A percentile compares a stretch with the other conserved stretches of the same genome.
Evolutionary conservation across 2,888 invertebrate species (phyloP).

Genomic region (Oligia fasciuncula): DNA sequence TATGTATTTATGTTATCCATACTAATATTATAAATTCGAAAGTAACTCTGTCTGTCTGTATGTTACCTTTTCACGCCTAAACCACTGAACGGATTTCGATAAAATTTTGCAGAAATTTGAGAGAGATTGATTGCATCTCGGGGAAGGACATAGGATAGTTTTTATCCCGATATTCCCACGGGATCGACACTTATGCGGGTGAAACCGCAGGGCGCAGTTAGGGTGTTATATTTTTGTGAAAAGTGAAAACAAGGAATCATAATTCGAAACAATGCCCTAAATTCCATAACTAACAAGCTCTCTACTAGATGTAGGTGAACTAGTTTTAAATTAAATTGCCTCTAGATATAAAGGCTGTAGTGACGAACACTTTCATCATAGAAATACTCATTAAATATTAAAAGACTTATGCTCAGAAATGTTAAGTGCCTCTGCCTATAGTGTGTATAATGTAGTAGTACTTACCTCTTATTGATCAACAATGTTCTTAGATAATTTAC

Average conservation of each 20-base stretch:
- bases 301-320: neutral
- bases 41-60: too few species aligned
- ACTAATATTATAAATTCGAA: too few species aligned
- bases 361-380: neutral
- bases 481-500: slow-evolving; percentile 27
- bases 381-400: slow-evolving; percentile 13
- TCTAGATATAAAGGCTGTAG: neutral
- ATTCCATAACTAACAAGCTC: neutral
- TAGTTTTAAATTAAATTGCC: neutral
- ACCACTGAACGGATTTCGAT: too few species aligned
- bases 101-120: too few species aligned
- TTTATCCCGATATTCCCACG: too few species aligned
- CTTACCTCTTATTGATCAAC: slow-evolving; percentile 23
- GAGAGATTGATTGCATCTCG: too few species aligned
- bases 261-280: too few species aligned
- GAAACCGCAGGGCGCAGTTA: too few species aligned
- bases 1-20: neutral
- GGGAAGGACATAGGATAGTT: too few species aligned
- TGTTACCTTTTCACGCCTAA: too few species aligned
- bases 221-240: neutral
- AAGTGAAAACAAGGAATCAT: neutral
- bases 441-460: neutral
- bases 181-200: too few species aligned
- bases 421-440: neutral
- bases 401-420: neutral